phyloP scores from a whole-genome alignment of 2,888 invertebrate species.

The Melolontha melolontha region DNA sequence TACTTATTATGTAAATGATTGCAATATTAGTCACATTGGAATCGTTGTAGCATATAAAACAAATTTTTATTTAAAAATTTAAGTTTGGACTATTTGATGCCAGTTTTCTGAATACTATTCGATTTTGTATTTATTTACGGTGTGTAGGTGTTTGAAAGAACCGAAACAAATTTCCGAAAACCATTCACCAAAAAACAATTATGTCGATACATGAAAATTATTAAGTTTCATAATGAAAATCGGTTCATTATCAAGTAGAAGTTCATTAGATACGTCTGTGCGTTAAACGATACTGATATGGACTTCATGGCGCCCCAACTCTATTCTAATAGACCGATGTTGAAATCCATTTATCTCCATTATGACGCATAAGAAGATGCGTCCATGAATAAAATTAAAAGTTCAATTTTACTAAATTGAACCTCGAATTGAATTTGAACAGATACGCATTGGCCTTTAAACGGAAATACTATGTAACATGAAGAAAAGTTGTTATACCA shows the following conservation, averaged over 20 bases:
- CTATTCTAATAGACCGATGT: slow-evolving; percentile 23
- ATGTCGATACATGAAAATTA: slow-evolving; percentile 28
- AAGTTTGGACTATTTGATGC: too few species aligned
- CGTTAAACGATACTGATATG: slow-evolving; percentile 24
- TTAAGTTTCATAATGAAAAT: slow-evolving; percentile 28
- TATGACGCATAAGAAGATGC: slow-evolving; percentile 21
- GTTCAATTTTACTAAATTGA: background rate
- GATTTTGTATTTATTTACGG: too few species aligned
- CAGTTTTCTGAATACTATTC: too few species aligned
- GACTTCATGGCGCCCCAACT: slow-evolving; percentile 27
- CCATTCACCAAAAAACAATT: slow-evolving; percentile 18
- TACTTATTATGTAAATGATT: too few species aligned
- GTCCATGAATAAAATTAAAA: slow-evolving; percentile 35
- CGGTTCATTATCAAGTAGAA: slow-evolving; percentile 32
- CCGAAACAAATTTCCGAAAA: background rate
- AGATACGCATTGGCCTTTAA: too few species aligned
- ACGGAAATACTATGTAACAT: too few species aligned
- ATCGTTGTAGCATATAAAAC: too few species aligned
- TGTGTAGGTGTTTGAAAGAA: background rate
- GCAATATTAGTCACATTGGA: too few species aligned
- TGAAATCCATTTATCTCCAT: slow-evolving; percentile 37
- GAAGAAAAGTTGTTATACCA: too few species aligned
- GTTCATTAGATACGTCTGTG: slow-evolving; percentile 30
- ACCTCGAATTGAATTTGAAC: too few species aligned
- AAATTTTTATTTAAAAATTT: too few species aligned